These are phyloP conservation scores for Leguminivora glycinivorella DNA, from an alignment of 1,140 invertebrate genomes.

Conservation along the genomic window DNA sequence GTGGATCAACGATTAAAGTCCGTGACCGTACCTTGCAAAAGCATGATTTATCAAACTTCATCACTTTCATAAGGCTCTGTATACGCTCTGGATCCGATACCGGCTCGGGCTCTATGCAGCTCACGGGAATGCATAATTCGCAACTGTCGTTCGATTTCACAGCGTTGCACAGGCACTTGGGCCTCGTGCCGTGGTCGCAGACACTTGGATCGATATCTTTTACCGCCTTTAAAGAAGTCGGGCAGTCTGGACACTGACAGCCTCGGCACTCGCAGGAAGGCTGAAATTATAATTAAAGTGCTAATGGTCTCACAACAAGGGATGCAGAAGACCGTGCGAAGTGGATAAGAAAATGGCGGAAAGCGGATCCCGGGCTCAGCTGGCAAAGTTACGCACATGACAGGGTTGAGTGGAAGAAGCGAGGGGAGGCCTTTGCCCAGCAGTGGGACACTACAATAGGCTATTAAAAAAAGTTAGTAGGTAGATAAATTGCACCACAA, in stretches of 20 bases:
- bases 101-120: neutral
- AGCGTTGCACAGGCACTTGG: neutral
- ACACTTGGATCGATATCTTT: neutral
- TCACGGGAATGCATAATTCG: too few relatives aligned
- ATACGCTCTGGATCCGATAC: neutral
- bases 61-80: neutral
- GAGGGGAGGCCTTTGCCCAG: too few relatives aligned
- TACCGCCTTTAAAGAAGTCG: slow-evolving; percentile 41
- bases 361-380: too few relatives aligned
- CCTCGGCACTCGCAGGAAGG: slow-evolving; percentile 41
- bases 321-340: too few relatives aligned
- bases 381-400: too few relatives aligned
- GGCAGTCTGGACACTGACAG: slow-evolving; percentile 36
- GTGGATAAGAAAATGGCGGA: too few relatives aligned
- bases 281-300: neutral
- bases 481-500: too few relatives aligned
- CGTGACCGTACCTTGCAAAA: neutral
- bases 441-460: too few relatives aligned
- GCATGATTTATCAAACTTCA: neutral
- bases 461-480: too few relatives aligned
- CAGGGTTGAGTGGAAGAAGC: too few relatives aligned
- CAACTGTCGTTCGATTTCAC: neutral
- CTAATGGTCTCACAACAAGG: too few relatives aligned
- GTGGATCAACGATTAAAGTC: too few relatives aligned
- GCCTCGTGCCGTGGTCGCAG: neutral